Evolutionary conservation across 2,888 invertebrate species (phyloP).

Genomic region (Agrochola lota): DNA sequence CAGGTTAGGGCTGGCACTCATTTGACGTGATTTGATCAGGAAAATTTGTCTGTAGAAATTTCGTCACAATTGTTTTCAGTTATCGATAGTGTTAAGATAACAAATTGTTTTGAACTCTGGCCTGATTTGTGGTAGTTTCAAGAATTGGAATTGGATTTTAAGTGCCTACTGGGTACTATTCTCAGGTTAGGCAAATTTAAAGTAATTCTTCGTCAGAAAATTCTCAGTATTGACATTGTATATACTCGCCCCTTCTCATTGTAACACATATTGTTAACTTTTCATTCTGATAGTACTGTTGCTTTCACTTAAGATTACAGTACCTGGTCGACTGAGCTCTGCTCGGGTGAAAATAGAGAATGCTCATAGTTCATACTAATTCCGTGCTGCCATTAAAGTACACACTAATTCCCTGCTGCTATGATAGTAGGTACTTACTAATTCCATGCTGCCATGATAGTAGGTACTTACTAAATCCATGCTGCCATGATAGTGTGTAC

Average conservation of each 20-base stretch:
- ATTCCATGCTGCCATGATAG: too few species aligned
- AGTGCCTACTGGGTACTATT: neutral
- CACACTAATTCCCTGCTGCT: too few species aligned
- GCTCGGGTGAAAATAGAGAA: too few species aligned
- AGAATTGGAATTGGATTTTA: neutral
- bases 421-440: too few species aligned
- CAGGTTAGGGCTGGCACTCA: constrained; percentile 35
- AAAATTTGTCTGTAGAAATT: neutral
- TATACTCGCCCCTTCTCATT: neutral
- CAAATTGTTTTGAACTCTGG: neutral
- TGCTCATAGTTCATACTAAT: too few species aligned
- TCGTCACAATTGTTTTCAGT: neutral
- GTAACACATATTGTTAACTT: too few species aligned
- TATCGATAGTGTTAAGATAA: neutral
- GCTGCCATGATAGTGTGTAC: too few species aligned
- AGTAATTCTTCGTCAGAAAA: neutral
- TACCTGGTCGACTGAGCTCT: too few species aligned
- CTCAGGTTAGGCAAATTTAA: neutral
- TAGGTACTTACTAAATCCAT: too few species aligned
- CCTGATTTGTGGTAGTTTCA: neutral
- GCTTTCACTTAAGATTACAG: neutral
- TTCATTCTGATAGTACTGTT: neutral
- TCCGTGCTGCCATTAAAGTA: too few species aligned
- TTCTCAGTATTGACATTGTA: neutral
- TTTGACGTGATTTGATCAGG: constrained; percentile 18